Base-by-base conservation (phyloP, 2,113 vertebrate species). In the Sterrhoptilus dennistouni region DNA sequence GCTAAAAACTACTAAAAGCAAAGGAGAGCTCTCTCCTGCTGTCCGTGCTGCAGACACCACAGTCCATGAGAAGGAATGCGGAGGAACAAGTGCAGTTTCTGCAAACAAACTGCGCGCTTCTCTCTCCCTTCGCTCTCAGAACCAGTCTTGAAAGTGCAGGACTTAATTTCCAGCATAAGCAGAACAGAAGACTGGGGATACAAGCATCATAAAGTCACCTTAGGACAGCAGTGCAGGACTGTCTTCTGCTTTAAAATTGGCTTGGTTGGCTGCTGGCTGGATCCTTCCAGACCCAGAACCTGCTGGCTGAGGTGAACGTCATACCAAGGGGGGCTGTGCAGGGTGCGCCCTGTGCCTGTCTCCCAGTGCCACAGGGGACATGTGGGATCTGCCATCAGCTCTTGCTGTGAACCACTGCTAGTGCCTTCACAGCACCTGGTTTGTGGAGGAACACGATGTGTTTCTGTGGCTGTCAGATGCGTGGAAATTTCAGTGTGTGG, bases 321-420 rank as follows among this genome's bases (percentile, higher is more conserved):
- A 13, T 15, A 38, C 28, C 52, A 35, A 35, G 70, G 85, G 14
- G 33, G 29, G 35, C 61, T 83, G 23, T 35, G 29, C 0, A 0
- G 29, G 56, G 9, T 22, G 22, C 3, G 13, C 27, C 27, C 14
- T 12, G 6, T 38, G 53, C 21, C 36, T 47, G 23, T 53, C 4
- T 49, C 10, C 22, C 1, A 2, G 50, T 7, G 7, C 24, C 38
- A 21, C 0, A 0, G 22, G 3, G 1, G 16, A 18, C 1, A 3
- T 33, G 33, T 25, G 13, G 59, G 33, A 7, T 66, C 60, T 75
- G 52, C 50, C 60, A 24, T 47, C 8, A 14, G 33, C 44, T 27
- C n/a, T 61, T 66, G 70, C 47, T 53, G 25, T 7, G 38, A 70
- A 4, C 42, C 24, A 8, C n/a, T 36, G 64, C 50, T 11, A 20